A percentile compares a stretch with the other conserved stretches of the same genome.
Conservation (phyloP, 2,888 invertebrate species). For the Cheilosia scutellata region DNA sequence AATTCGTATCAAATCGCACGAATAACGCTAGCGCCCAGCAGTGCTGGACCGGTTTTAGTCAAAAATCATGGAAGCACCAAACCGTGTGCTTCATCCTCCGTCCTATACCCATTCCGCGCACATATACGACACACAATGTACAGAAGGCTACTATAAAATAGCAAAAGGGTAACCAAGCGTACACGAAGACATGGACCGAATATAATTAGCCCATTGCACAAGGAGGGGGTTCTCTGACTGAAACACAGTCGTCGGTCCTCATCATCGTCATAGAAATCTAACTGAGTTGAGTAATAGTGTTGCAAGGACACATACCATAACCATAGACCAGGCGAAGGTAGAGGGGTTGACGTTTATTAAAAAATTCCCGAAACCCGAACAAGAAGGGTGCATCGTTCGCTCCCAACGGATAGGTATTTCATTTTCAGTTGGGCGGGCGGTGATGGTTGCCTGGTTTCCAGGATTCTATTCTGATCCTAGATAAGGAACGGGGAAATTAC, state of each 20-base stretch:
- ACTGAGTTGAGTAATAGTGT: conserved; percentile 26
- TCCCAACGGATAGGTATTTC: conserved; percentile 29
- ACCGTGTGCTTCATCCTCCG: conserved; percentile 22
- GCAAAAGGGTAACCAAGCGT: conserved; percentile 71
- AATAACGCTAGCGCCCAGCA: conserved; percentile 40
- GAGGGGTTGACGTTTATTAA: conserved; percentile 53
- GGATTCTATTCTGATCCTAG: conserved; percentile 9
- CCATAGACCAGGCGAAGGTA: not conserved
- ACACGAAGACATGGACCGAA: conserved; percentile 71
- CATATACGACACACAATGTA: conserved; percentile 1
- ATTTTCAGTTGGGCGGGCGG: conserved; percentile 29
- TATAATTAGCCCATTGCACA: conserved; percentile 69
- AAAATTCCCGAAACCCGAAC: conserved; percentile 49
- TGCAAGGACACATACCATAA: conserved; percentile 2
- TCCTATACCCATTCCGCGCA: conserved; percentile 11
- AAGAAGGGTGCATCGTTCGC: conserved; percentile 12
- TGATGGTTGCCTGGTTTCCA: conserved; percentile 35
- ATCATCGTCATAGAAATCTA: conserved; percentile 3
- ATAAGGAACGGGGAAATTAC: conserved; percentile 5
- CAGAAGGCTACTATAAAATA: conserved; percentile 47
- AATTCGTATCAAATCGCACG: conserved; percentile 60
- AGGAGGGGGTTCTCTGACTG: conserved; percentile 21
- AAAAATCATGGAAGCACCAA: conserved; percentile 70
- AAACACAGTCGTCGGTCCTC: conserved; percentile 8
- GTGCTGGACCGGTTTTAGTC: conserved; percentile 70